Evolutionary conservation across 2,888 invertebrate genomes (phyloP).

Genomic region (Catocala sponsa): DNA sequence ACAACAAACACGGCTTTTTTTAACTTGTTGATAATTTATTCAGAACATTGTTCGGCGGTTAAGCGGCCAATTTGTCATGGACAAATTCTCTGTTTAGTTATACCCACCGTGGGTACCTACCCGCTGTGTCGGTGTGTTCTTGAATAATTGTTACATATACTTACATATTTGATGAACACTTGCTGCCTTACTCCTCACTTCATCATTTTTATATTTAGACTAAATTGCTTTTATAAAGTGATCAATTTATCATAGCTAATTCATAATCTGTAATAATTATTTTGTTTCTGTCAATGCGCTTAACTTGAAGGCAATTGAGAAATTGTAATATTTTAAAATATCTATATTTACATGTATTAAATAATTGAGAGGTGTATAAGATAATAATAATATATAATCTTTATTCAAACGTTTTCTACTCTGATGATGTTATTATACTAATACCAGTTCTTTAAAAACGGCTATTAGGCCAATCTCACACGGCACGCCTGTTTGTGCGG

Average conservation of each 20-base stretch:
- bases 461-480: slow-evolving; percentile 1
- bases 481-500: not conserved
- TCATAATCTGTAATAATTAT: slow-evolving; percentile 1
- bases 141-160: slow-evolving; percentile 58
- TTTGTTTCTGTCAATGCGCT: not conserved
- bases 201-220: slow-evolving; percentile 50
- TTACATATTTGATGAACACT: slow-evolving; percentile 39
- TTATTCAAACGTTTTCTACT: slow-evolving; percentile 31
- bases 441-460: slow-evolving; percentile 25
- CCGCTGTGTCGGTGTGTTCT: slow-evolving; percentile 53
- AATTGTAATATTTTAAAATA: no score
- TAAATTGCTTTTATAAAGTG: slow-evolving; percentile 37
- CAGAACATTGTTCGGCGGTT: slow-evolving; percentile 67
- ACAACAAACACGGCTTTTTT: slow-evolving; percentile 54
- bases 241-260: slow-evolving; percentile 38
- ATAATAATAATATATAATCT: slow-evolving; percentile 38
- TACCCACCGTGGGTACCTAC: slow-evolving; percentile 54
- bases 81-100: slow-evolving; percentile 73
- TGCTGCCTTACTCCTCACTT: slow-evolving; percentile 32
- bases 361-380: slow-evolving; percentile 23
- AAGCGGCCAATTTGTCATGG: slow-evolving; percentile 78
- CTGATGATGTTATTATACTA: slow-evolving; percentile 37
- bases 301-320: no score
- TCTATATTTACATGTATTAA: slow-evolving; percentile 4
- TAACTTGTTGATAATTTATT: slow-evolving; percentile 71